phyloP scores from a whole-genome alignment of 2,797 vertebrate genomes.

The Poecilia wingei region DNA sequence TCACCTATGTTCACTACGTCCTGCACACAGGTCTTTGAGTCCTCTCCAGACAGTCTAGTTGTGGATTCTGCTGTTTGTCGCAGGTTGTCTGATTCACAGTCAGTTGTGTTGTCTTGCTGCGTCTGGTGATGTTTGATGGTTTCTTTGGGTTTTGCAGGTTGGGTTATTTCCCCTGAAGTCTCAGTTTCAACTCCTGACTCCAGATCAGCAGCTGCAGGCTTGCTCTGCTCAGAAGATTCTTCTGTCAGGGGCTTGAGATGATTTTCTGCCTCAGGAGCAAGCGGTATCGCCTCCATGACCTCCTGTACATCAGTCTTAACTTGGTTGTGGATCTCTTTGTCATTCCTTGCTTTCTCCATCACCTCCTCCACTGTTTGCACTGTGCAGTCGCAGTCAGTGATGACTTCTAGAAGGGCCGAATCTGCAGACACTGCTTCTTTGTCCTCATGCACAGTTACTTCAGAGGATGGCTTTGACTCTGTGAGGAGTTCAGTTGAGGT shows the following conservation, averaged over 20 bases:
- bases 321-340: conserved; percentile 55
- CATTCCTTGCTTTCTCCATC: conserved; percentile 41
- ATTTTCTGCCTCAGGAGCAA: conserved; percentile 6
- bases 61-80: conserved; percentile 20
- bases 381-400: conserved; percentile 43
- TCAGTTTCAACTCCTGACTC: conserved; percentile 30
- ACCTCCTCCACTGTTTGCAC: conserved; percentile 55
- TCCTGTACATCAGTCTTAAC: conserved; percentile 62
- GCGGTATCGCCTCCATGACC: conserved; percentile 7
- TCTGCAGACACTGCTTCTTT: conserved; percentile 20
- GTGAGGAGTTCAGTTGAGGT: conserved; percentile 3
- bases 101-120: conserved; percentile 8
- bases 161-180: conserved; percentile 6
- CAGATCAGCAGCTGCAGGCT: conserved; percentile 7
- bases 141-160: conserved; percentile 18
- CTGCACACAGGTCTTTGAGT: conserved; percentile 21
- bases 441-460: neutral
- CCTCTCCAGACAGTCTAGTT: conserved; percentile 21
- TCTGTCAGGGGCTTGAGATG: neutral
- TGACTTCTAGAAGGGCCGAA: conserved; percentile 32
- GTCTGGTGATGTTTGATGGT: conserved; percentile 1
- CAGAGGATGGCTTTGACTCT: conserved; percentile 16
- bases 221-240: conserved; percentile 8
- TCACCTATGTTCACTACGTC: conserved; percentile 37
- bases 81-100: conserved; percentile 11